Evolutionary conservation across 2,113 vertebrate species (phyloP), one percentile per base, ranked within the genome.

Genomic region (Psilopogon haemacephalus): DNA sequence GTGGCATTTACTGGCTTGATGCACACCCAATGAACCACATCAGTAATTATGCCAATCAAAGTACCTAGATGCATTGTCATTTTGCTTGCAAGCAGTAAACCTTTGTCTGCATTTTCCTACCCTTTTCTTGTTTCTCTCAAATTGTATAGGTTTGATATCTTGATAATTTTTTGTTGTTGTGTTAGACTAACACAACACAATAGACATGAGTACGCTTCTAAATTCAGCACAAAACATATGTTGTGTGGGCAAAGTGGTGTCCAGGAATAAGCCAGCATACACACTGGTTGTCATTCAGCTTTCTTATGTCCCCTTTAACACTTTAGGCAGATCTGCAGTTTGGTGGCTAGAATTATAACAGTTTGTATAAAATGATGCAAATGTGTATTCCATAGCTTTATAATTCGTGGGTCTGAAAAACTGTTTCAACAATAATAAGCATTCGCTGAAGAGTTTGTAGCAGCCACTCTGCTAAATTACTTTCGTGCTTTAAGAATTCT

Each of bases 161-260:
- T 27, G 28, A 89, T 56, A 56, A 74, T 27, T 74, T 79, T 58
- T 50, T 74, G 83, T 73, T 92, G 32, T 88, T 92, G 40, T 85
- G 56, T 64, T 84, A 89, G 84, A 74, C 60, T 83, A 83, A 87
- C 17, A 16, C 48, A 89, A 89, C 52, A 88, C 69, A 71, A 89
- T 46, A 40, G 93, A 62, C 52, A 48, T 1, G 8, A 89, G 23
- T 6, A 23, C 52, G 23, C 38, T 60, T 89, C 82, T 69, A 81
- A 89, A 92, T 75, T 91, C 85, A 86, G 48, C 54, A 64, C 17
- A 69, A 85, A 95, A 80, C 64, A 89, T 92, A 73, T 15, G 42
- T 81, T 88, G 68, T 26, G 72, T 72, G 75, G 67, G 84, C 77
- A 83, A 65, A 94, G n/a, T 19, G 27, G 18, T 59, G 23, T 74